Evolutionary conservation across 2,888 invertebrate species (phyloP).

Genomic region (Cheilosia pagana): DNA sequence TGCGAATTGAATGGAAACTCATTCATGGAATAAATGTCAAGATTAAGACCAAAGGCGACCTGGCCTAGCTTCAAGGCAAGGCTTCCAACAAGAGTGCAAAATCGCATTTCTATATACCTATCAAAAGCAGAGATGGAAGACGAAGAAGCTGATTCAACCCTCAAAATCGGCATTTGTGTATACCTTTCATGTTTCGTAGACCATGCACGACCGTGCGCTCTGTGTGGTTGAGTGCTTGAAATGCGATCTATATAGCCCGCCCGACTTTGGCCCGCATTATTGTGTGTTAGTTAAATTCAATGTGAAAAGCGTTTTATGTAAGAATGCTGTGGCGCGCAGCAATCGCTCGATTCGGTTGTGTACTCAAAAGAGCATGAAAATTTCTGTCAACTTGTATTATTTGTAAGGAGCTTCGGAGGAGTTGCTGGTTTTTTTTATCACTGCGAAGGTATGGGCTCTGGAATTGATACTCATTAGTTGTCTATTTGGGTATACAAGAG

Average conservation of each 20-base stretch:
- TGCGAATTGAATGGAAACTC: conserved; percentile 74
- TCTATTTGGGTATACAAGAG: conserved; percentile 68
- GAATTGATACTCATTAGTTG: conserved; percentile 75
- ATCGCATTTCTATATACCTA: conserved; percentile 67
- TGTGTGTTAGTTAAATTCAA: conserved; percentile 73
- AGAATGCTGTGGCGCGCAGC: conserved; percentile 69
- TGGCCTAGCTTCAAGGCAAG: conserved; percentile 35
- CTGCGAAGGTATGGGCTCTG: conserved; percentile 25
- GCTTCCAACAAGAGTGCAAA: conserved; percentile 42
- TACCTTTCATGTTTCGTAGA: conserved; percentile 73
- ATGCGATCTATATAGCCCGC: conserved; percentile 20
- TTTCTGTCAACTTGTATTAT: conserved; percentile 73
- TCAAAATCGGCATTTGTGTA: conserved; percentile 61
- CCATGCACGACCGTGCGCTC: conserved; percentile 53
- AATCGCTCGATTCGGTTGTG: conserved; percentile 68
- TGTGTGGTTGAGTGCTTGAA: conserved; percentile 49
- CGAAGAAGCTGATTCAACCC: conserved; percentile 43
- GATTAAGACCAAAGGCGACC: conserved; percentile 74
- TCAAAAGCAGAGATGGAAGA: conserved; percentile 44
- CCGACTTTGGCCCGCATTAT: conserved; percentile 52
- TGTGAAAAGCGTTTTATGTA: conserved; percentile 68
- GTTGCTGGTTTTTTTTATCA: conserved; percentile 3
- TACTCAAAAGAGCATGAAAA: conserved; percentile 75
- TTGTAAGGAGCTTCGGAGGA: conserved; percentile 15
- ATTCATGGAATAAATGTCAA: conserved; percentile 75